A percentile compares a stretch with the other conserved stretches of the same genome.
Evolutionary conservation across 2,888 invertebrate species (phyloP).

Genomic region (Parnassius orleans): DNA sequence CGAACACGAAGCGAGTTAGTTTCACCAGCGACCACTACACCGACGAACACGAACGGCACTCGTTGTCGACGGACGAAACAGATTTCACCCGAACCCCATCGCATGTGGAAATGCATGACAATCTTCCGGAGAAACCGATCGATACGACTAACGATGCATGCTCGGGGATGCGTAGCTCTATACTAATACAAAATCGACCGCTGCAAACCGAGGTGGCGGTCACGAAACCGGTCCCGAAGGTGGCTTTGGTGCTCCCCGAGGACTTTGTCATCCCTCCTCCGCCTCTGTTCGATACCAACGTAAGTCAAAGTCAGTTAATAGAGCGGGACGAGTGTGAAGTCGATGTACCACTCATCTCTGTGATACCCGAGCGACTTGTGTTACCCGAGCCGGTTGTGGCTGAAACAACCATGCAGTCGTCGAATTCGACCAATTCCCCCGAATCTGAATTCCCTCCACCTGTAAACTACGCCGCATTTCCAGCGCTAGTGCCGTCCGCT

Average conservation of each 20-base stretch:
- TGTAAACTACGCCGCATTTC: constrained; percentile 70
- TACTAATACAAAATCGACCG: constrained; percentile 64
- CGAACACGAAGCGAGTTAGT: constrained; percentile 77
- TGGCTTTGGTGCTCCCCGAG: constrained; percentile 61
- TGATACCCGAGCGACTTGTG: constrained; percentile 65
- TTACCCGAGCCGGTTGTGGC: constrained; percentile 65
- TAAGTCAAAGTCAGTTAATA: constrained; percentile 59
- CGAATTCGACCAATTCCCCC: constrained; percentile 64
- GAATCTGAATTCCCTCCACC: constrained; percentile 70
- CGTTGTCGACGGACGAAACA: constrained; percentile 49
- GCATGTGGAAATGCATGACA: constrained; percentile 60
- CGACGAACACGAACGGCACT: constrained; percentile 46
- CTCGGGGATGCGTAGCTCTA: constrained; percentile 56
- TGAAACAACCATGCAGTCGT: constrained; percentile 74
- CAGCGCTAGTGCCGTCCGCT: constrained; percentile 41
- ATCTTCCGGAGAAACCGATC: constrained; percentile 41
- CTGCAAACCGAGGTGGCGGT: constrained; percentile 53
- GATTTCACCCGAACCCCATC: constrained; percentile 42
- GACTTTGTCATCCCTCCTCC: constrained; percentile 76
- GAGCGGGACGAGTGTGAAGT: constrained; percentile 48
- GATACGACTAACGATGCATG: constrained; percentile 74
- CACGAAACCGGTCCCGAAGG: constrained; percentile 53
- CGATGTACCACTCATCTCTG: constrained; percentile 59
- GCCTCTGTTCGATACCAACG: constrained; percentile 71
- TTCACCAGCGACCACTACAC: constrained; percentile 60